Evolutionary conservation across 1,140 invertebrate species (phyloP).

Genomic region (Bombus consobrinus): DNA sequence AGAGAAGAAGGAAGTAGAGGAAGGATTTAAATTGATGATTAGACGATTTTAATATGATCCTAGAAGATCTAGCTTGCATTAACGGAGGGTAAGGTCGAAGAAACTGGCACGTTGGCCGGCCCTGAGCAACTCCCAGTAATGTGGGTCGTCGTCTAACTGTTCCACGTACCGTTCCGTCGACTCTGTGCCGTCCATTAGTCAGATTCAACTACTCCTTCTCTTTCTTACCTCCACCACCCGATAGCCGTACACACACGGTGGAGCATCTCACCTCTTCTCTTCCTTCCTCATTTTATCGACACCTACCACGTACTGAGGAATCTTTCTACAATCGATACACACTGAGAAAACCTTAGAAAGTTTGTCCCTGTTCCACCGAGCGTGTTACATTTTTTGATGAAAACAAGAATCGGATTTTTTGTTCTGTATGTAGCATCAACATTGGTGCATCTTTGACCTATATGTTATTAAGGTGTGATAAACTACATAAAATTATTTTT

Average conservation of each 20-base stretch:
- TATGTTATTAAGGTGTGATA: not conserved
- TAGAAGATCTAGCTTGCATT: constrained; percentile 31
- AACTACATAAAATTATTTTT: not conserved
- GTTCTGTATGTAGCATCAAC: not conserved
- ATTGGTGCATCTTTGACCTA: not conserved
- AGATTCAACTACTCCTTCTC: constrained; percentile 49
- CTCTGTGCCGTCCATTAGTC: constrained; percentile 54
- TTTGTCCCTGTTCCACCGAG: constrained; percentile 31
- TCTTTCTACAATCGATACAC: constrained; percentile 20
- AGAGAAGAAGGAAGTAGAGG: not conserved
- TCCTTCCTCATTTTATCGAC: constrained; percentile 35
- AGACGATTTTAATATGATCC: constrained; percentile 24
- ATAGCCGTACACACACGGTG: not conserved
- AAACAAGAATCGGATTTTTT: not conserved
- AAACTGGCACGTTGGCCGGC: constrained; percentile 75
- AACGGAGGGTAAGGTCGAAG: constrained; percentile 71
- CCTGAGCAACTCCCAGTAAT: constrained; percentile 65
- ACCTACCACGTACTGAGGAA: not conserved
- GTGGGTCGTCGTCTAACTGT: constrained; percentile 79
- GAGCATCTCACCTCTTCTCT: not conserved
- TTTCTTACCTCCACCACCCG: constrained; percentile 28
- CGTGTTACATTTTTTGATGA: not conserved
- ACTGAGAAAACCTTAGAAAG: constrained; percentile 39
- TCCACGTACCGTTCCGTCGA: constrained; percentile 75
- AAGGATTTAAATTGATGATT: not conserved